phyloP scores from a whole-genome alignment of 1,140 invertebrate species.

The Ditylenchus dipsaci region DNA sequence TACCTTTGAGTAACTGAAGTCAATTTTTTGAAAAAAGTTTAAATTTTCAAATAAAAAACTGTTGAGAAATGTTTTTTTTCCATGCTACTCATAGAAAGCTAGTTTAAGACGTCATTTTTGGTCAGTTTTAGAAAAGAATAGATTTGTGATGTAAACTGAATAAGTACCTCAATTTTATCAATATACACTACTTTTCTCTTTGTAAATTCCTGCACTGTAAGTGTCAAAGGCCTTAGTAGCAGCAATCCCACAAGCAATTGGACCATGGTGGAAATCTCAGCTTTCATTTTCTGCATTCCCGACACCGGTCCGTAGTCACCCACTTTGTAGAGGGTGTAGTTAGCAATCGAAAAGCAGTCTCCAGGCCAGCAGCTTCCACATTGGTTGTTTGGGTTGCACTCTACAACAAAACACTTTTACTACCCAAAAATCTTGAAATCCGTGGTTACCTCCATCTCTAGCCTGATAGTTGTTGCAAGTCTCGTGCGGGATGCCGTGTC shows the following conservation, averaged over 20 bases:
- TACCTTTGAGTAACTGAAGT: too few species aligned
- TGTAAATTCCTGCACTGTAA: slow-evolving; percentile 62
- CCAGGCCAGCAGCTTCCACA: slow-evolving; percentile 62
- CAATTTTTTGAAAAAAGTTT: too few species aligned
- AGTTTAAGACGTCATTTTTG: too few species aligned
- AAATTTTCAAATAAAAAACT: too few species aligned
- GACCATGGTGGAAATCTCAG: slow-evolving; percentile 63
- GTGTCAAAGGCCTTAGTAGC: slow-evolving; percentile 61
- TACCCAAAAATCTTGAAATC: neutral
- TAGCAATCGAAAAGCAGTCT: slow-evolving; percentile 57
- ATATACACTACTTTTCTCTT: slow-evolving; percentile 51
- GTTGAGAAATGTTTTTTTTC: too few species aligned
- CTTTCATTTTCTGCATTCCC: slow-evolving; percentile 62
- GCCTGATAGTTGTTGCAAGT: slow-evolving; percentile 64
- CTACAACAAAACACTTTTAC: neutral
- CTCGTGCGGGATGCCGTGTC: slow-evolving; percentile 62
- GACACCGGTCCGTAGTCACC: slow-evolving; percentile 60
- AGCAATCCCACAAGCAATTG: slow-evolving; percentile 62
- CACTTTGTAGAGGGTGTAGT: slow-evolving; percentile 63
- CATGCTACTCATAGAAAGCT: too few species aligned
- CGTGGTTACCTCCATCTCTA: slow-evolving; percentile 58
- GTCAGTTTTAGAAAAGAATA: too few species aligned
- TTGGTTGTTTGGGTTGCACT: slow-evolving; percentile 52
- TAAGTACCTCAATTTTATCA: neutral
- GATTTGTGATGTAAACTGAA: too few species aligned